These are phyloP conservation scores for Thunnus thynnus DNA, from an alignment of 2,113 vertebrate genomes.

Conservation along the genomic window DNA sequence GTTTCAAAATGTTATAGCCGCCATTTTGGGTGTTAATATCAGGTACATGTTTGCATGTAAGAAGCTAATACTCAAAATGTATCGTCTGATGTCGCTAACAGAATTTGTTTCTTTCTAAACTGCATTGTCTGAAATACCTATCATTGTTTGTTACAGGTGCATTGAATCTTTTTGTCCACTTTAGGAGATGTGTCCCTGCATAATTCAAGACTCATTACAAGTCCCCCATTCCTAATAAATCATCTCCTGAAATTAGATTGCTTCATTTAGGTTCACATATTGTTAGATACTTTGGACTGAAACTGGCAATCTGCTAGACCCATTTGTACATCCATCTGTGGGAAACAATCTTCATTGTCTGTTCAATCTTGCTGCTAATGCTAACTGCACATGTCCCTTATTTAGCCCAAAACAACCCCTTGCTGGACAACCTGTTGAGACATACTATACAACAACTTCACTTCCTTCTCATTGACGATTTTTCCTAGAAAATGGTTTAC, in stretches of 20 bases:
- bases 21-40: slow-evolving; percentile 2
- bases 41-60: neutral
- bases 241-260: slow-evolving; percentile 36
- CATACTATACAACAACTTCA: too few relatives aligned
- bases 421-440: neutral
- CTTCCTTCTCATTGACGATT: neutral
- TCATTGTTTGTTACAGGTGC: neutral
- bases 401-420: neutral
- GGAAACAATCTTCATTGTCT: slow-evolving; percentile 32
- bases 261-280: slow-evolving; percentile 46
- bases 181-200: neutral
- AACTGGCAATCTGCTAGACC: slow-evolving; percentile 48
- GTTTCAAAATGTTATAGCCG: neutral
- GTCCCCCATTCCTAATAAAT: slow-evolving; percentile 12
- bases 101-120: too few relatives aligned
- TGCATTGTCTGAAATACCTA: neutral
- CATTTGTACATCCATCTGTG: slow-evolving; percentile 57
- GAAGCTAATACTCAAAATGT: neutral
- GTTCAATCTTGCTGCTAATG: slow-evolving; percentile 40
- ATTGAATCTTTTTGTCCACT: neutral
- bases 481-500: neutral
- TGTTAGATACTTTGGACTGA: slow-evolving; percentile 38
- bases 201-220: slow-evolving; percentile 19
- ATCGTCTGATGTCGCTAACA: too few relatives aligned
- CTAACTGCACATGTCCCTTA: slow-evolving; percentile 20